Percentiles rank a stretch among this genome's conserved stretches.
Conservation (phyloP, 2,888 invertebrate species). For the Lottia scabra region DNA sequence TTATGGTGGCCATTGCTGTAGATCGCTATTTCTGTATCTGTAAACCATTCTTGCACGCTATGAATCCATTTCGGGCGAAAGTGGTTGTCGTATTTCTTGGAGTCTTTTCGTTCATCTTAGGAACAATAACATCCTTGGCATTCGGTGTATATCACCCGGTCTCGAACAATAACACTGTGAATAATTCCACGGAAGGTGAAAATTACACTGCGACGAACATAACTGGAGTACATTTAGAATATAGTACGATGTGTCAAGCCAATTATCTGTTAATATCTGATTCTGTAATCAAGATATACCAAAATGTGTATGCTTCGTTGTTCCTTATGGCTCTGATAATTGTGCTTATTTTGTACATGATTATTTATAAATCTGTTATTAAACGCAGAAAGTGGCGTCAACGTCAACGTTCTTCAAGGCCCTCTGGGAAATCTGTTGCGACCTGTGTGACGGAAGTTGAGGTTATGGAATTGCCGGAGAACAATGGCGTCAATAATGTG, state of each 20-base stretch:
- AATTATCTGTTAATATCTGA: slow-evolving; percentile 34
- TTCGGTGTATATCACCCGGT: slow-evolving; percentile 33
- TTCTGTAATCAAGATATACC: slow-evolving; percentile 38
- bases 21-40: slow-evolving; percentile 65
- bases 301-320: slow-evolving; percentile 49
- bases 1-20: slow-evolving; percentile 64
- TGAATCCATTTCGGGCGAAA: slow-evolving; percentile 50
- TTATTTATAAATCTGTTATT: slow-evolving; percentile 57
- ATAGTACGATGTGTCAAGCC: slow-evolving; percentile 32
- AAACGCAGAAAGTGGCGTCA: slow-evolving; percentile 39
- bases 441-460: slow-evolving; percentile 18
- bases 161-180: background rate
- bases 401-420: slow-evolving; percentile 31
- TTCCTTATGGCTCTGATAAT: slow-evolving; percentile 53
- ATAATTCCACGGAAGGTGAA: background rate
- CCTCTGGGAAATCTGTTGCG: slow-evolving; percentile 20
- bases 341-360: slow-evolving; percentile 54
- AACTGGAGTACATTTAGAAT: background rate
- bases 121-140: slow-evolving; percentile 49
- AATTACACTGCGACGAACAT: background rate
- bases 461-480: slow-evolving; percentile 22
- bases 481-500: slow-evolving; percentile 15
- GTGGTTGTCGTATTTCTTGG: slow-evolving; percentile 47
- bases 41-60: slow-evolving; percentile 56
- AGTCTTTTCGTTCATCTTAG: slow-evolving; percentile 49